These are phyloP conservation scores for Callopanchax toddi DNA, from an alignment of 2,113 vertebrate species.

Conservation along the genomic window DNA sequence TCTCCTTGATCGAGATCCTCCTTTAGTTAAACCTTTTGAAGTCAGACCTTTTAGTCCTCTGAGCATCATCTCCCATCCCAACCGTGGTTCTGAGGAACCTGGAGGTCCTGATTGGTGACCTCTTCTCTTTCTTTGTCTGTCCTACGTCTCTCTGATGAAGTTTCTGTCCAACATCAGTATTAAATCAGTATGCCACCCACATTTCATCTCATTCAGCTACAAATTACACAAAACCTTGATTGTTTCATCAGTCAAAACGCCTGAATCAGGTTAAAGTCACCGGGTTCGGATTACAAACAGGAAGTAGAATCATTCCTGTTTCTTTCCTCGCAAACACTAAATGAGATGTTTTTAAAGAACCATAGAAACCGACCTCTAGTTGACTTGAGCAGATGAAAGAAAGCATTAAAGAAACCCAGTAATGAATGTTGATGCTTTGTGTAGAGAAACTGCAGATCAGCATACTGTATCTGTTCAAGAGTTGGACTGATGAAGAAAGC, in stretches of 20 bases:
- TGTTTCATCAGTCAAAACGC: not conserved
- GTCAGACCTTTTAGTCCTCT: too few relatives aligned
- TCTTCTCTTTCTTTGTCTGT: too few relatives aligned
- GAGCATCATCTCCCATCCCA: too few relatives aligned
- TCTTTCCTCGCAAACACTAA: not conserved
- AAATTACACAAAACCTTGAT: too few relatives aligned
- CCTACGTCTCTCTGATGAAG: too few relatives aligned
- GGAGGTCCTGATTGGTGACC: too few relatives aligned
- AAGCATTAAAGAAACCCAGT: not conserved
- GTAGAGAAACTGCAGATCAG: not conserved
- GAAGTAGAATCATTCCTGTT: not conserved
- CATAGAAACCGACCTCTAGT: not conserved
- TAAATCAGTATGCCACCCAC: not conserved
- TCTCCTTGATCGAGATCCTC: too few relatives aligned
- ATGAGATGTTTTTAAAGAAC: not conserved
- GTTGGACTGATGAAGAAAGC: constrained; percentile 13
- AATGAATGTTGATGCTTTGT: not conserved
- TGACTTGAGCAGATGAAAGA: not conserved
- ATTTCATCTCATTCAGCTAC: too few relatives aligned
- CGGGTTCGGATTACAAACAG: not conserved
- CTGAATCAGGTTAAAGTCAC: not conserved
- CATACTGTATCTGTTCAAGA: constrained; percentile 1
- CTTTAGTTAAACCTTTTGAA: too few relatives aligned
- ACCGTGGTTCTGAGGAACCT: too few relatives aligned
- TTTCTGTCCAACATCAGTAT: too few relatives aligned